Evolutionary conservation across 2,888 invertebrate species (phyloP).

Genomic region (Ichneumoninae sp.): DNA sequence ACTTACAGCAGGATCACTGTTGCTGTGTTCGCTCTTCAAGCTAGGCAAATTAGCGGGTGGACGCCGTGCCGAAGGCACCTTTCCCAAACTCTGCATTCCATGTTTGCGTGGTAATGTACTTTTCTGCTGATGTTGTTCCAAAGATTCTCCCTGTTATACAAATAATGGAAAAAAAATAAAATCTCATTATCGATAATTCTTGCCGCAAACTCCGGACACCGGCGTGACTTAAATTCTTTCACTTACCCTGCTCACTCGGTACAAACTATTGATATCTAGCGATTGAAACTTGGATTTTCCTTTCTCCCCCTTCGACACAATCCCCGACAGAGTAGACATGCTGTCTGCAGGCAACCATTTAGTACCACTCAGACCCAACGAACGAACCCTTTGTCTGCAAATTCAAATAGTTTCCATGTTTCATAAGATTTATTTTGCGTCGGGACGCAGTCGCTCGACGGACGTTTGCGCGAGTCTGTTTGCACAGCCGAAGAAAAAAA

Average conservation of each 20-base stretch:
- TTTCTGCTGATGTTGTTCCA: constrained; percentile 94
- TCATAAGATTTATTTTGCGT: not conserved
- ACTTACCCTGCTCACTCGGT: constrained; percentile 94
- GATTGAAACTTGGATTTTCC: constrained; percentile 98
- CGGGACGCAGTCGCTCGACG: too few species aligned
- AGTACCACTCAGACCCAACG: constrained; percentile 91
- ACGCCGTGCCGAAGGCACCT: constrained; percentile 98
- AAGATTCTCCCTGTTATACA: constrained; percentile 90
- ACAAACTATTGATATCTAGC: constrained; percentile 99
- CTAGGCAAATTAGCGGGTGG: constrained; percentile 99
- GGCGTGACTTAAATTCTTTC: constrained; percentile 54
- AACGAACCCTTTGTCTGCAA: constrained; percentile 89
- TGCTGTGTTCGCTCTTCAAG: constrained; percentile 97
- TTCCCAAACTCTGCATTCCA: constrained; percentile 99
- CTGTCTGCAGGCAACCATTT: constrained; percentile 98
- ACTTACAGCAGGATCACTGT: constrained; percentile 91
- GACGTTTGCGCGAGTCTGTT: not conserved
- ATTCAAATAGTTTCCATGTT: not conserved
- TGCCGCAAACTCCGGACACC: not conserved
- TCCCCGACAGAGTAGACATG: constrained; percentile 98
- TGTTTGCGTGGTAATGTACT: constrained; percentile 97
- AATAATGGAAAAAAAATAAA: constrained; percentile 62
- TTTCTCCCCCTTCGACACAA: constrained; percentile 93
- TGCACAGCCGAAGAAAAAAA: not conserved
- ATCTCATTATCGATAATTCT: not conserved